Base-by-base conservation (phyloP, 2,888 invertebrate species). In the Polydesmus complanatus region DNA sequence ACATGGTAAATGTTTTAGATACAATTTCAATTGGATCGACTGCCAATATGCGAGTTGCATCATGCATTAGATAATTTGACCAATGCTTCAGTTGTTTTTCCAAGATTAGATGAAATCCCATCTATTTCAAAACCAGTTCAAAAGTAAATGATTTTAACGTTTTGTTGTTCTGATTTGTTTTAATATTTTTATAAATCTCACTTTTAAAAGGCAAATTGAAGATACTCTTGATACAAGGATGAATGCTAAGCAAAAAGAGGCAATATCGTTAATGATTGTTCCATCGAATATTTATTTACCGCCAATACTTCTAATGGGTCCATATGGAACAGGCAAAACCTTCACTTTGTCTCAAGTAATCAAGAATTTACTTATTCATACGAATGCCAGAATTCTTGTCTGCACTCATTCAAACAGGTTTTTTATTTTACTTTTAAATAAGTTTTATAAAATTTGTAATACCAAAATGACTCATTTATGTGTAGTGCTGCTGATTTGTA, bases 321-420 rank as follows among this genome's bases (percentile, higher is more conserved):
- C 89, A 0, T 89, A 86, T 73, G 89, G 89, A n/a, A 89, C 89
- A 0, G 89, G 89, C 0, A 90, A 90, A 71, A 90, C 89, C 0
- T 88, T 84, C 69, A 88, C 89, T 0, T 74, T 90, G 66, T 88
- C 88, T 0, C 73, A 74, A 68, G 85, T 85, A 0, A 83, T 86
- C 50, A 82, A 82, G 67, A 82, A 84, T 68, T 75, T 87, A 51
- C 73, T 86, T 27, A 72, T 77, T 11, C 82, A 84, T 68, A 76
- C 80, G 0, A 78, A 81, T 22, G 81, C 83, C 26, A 80, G 83
- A 69, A 83, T 90, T 58, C 77, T 90, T 64, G 83, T 90, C 58
- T 90, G 89, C 71, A 89, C 89, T 1, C 88, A 89, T 75, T 88
- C 88, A 56, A 89, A 90, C 74, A 88, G 77, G 75, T 77, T 69